Percentiles rank a stretch among this genome's conserved stretches.
Conservation (phyloP, 2,888 invertebrate genomes). For the Metopia argyrocephala region DNA sequence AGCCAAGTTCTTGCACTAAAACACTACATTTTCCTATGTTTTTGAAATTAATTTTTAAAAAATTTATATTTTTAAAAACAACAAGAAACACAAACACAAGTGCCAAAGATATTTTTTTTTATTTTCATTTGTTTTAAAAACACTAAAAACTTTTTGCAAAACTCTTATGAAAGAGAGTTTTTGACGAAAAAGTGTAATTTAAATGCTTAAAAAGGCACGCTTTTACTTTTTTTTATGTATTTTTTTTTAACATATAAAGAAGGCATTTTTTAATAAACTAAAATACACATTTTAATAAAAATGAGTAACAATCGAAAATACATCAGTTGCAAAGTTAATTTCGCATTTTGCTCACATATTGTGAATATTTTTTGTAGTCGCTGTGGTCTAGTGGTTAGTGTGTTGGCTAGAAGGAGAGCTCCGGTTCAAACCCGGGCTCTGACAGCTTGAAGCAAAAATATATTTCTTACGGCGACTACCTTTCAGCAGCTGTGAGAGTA, state of each 20-base stretch:
- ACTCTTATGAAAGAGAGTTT: constrained; percentile 58
- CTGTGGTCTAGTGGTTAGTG: neutral
- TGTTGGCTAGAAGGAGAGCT: too few species aligned
- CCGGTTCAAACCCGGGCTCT: too few species aligned
- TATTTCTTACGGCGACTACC: too few species aligned
- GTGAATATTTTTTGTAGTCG: too few species aligned
- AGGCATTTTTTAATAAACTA: neutral
- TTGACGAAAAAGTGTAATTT: constrained; percentile 20
- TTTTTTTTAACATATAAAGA: neutral
- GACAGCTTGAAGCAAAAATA: too few species aligned
- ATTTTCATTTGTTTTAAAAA: neutral
- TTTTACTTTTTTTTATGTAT: constrained; percentile 1
- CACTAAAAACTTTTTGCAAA: constrained; percentile 39
- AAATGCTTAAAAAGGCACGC: constrained; percentile 2
- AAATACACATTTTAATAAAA: too few species aligned
- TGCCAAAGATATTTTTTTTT: constrained; percentile 48
- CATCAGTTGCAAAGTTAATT: too few species aligned
- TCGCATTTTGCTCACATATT: too few species aligned
- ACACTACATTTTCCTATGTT: neutral
- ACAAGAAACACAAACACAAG: neutral
- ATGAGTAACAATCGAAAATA: too few species aligned
- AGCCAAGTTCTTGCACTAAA: constrained; percentile 46
- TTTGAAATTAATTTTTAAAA: neutral
- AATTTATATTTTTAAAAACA: neutral
- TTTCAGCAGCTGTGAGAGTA: too few species aligned